phyloP scores from a whole-genome alignment of 2,888 invertebrate genomes.

The Dioctria linearis region DNA sequence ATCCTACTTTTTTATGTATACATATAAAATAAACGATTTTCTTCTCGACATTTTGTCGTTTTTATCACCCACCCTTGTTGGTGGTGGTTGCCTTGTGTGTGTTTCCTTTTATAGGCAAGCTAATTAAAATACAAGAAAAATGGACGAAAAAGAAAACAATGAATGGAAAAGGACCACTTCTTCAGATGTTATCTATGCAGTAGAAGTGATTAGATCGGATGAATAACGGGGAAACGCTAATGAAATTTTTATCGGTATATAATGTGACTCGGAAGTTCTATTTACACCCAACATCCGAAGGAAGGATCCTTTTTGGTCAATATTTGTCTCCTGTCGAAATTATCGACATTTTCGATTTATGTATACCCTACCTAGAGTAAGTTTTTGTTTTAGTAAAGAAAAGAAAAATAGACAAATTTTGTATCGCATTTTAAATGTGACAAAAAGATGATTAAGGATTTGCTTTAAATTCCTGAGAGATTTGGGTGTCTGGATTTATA shows the following conservation, averaged over 20 bases:
- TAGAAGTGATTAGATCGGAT: constrained; percentile 4
- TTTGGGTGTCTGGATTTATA: too few relatives aligned
- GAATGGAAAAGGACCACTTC: not conserved
- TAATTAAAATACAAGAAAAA: constrained; percentile 19
- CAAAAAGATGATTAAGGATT: too few relatives aligned
- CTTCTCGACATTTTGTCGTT: not conserved
- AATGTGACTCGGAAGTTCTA: not conserved
- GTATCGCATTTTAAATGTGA: too few relatives aligned
- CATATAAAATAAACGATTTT: not conserved
- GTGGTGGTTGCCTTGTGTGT: not conserved
- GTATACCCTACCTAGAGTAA: too few relatives aligned
- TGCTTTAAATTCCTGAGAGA: too few relatives aligned
- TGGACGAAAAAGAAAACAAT: not conserved
- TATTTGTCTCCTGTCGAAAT: not conserved
- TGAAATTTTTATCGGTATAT: constrained; percentile 11
- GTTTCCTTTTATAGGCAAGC: not conserved
- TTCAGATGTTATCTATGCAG: constrained; percentile 6
- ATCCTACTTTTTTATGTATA: not conserved
- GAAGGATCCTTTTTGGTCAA: not conserved
- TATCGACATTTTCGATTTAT: too few relatives aligned
- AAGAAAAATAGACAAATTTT: too few relatives aligned
- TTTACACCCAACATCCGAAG: not conserved
- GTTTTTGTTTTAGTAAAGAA: too few relatives aligned
- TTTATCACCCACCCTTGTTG: constrained; percentile 4
- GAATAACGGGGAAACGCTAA: constrained; percentile 5